Evolutionary conservation across 2,888 invertebrate species (phyloP).

Genomic region (Eupsilia transversa): DNA sequence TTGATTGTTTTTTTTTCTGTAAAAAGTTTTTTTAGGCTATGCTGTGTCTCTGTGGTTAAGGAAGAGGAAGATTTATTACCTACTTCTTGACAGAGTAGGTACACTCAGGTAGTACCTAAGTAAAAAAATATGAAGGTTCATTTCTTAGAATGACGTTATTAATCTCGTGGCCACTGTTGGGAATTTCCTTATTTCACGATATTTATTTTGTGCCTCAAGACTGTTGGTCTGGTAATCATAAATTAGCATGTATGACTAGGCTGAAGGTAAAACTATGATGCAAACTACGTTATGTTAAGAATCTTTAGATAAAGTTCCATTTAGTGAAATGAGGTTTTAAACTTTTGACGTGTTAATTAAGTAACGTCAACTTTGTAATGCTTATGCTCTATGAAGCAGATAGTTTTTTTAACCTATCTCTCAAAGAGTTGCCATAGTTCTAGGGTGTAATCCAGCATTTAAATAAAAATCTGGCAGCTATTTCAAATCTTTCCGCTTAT

Average conservation of each 20-base stretch:
- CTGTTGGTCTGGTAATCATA: constrained; percentile 40
- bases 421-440: background rate
- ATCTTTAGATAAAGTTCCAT: constrained; percentile 23
- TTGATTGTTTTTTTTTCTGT: too few species aligned
- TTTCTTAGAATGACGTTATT: constrained; percentile 48
- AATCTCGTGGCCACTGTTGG: constrained; percentile 37
- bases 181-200: constrained; percentile 58
- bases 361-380: too few species aligned
- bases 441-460: background rate
- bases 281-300: constrained; percentile 7
- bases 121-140: constrained; percentile 38
- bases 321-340: constrained; percentile 15
- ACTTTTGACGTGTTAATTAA: background rate
- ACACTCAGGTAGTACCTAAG: background rate
- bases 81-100: constrained; percentile 12
- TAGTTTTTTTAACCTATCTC: background rate
- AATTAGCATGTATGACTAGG: constrained; percentile 56
- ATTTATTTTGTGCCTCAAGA: constrained; percentile 51
- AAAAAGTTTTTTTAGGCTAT: background rate
- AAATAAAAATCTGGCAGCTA: background rate
- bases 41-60: background rate
- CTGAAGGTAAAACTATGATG: constrained; percentile 52
- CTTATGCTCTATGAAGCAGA: background rate
- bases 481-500: too few species aligned
- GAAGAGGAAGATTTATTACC: constrained; percentile 22